Evolutionary conservation across 2,888 invertebrate species (phyloP).

Genomic region (Baccha elongata): DNA sequence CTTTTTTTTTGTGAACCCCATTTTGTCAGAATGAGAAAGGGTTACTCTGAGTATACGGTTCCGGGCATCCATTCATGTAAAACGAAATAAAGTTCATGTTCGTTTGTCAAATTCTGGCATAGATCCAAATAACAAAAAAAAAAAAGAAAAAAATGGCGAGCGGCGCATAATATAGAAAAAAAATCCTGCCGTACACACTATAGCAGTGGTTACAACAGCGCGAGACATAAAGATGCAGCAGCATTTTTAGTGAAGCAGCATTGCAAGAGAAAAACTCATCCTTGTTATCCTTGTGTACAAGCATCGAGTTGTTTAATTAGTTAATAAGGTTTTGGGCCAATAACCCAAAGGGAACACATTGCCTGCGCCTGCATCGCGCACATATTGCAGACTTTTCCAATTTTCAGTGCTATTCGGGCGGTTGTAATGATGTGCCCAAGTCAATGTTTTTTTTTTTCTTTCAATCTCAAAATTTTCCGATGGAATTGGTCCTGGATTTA

Average conservation of each 20-base stretch:
- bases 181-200: slow-evolving; percentile 45
- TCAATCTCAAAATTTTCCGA: not conserved
- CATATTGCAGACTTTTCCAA: slow-evolving; percentile 57
- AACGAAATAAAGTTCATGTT: slow-evolving; percentile 74
- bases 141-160: slow-evolving; percentile 64
- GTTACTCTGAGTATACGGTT: slow-evolving; percentile 65
- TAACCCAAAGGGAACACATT: slow-evolving; percentile 61
- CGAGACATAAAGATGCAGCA: slow-evolving; percentile 6
- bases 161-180: slow-evolving; percentile 46
- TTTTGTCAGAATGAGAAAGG: slow-evolving; percentile 54
- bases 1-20: slow-evolving; percentile 47
- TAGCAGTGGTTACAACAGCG: slow-evolving; percentile 8
- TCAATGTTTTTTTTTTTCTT: slow-evolving; percentile 29
- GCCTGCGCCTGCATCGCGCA: slow-evolving; percentile 7
- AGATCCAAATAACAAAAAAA: slow-evolving; percentile 63
- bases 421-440: slow-evolving; percentile 52
- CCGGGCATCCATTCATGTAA: slow-evolving; percentile 73
- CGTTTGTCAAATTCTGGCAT: slow-evolving; percentile 73
- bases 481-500: slow-evolving; percentile 5
- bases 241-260: slow-evolving; percentile 30
- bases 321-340: slow-evolving; percentile 74
- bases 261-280: slow-evolving; percentile 58
- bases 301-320: slow-evolving; percentile 70
- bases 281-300: slow-evolving; percentile 65
- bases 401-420: slow-evolving; percentile 50